Base-by-base conservation (phyloP, 2,888 invertebrate species). In the Hirtodrosophila histrioides region DNA sequence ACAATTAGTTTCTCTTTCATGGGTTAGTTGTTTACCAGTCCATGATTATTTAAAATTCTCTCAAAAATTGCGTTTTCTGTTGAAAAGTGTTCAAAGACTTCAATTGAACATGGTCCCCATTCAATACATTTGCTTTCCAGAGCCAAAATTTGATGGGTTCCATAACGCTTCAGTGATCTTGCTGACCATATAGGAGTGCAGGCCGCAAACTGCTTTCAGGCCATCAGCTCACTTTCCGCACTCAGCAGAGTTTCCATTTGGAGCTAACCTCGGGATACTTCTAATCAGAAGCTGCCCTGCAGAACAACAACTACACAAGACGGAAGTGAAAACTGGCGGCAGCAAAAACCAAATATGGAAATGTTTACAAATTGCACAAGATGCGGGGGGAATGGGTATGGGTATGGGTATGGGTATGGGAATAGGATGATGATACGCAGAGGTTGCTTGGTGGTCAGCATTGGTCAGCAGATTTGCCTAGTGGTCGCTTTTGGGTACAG, bases 311-410 rank as follows among this genome's bases (percentile, higher is more conserved):
- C 17, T 37, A 58, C 40, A 67, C 45, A 75, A 72, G 76, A 69
- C 69, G 76, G 76, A 73, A 76, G 69, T 75, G 51, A 69, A 78
- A 69, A 67, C 64, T 61, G 69, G 53, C 64, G 36, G 48, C 35
- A 41, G 64, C 53, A 58, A 83, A 81, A 72, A 57, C 88, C 88
- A 89, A 89, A 88, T 89, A 88, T 88, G 88, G 88, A 88, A 88
- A 88, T 88, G 87, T 88, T 89, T 82, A 88, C 88, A 88, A 88
- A 88, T 89, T 89, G 88, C 89, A 82, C 64, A 79, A 87, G 83
- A 79, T 77, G 58, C 54, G 43, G 53, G 54, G 27, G n/a, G n/a
- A n/a, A n/a, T n/a, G n/a, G n/a, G 23, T 23, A 45, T 10, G 36
- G 9, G 17, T 1, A 17, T 17, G 17, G 17, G 1, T 36, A 45